Evolutionary conservation across 2,113 vertebrate species (phyloP), one percentile per base, ranked within the genome.

Genomic region (Donacobius atricapilla): DNA sequence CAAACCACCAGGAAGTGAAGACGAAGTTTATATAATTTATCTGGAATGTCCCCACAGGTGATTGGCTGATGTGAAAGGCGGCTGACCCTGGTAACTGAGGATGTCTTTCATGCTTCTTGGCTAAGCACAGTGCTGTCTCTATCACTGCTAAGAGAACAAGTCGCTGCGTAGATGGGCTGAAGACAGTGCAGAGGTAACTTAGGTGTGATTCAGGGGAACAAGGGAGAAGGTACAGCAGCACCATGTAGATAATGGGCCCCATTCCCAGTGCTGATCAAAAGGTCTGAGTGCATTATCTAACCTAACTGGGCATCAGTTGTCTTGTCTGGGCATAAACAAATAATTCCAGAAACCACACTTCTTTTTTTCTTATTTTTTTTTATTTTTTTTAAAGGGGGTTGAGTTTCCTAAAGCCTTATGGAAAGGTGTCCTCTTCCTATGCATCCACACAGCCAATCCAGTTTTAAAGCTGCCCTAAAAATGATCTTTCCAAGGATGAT

Each of bases 401-500:
- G 11, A 17, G 35, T 76, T 95, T 86, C 58, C 39, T 21, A 83
- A 83, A 72, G 30, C 30, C 14, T 76, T 47, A 51, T 5, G 12
- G 24, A 93, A 79, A 89, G 2, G 5, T 66, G 10, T 24, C 15
- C 80, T 45, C 58, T 70, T 77, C 14, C 40, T 51, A 8, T 30
- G 30, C 16, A 30, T 7, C 14, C 30, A 42, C 7, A 22, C n/a
- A 88, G 57, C 44, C 71, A 92, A 80, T 3, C 2, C 1, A 1
- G 39, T 65, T 91, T 83, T 77, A 90, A 80, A 85, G 48, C 37
- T 83, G 35, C 42, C 44, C 50, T 35, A 58, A 77, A 81, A 68
- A 51, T 28, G 17, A 35, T 76, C 13, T 91, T 73, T 47, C 13
- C 35, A 64, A 79, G 16, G 30, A 48, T n/a, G 4, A 27, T 44